phyloP scores from a whole-genome alignment of 2,113 vertebrate species.

The Tachuris rubrigastra region DNA sequence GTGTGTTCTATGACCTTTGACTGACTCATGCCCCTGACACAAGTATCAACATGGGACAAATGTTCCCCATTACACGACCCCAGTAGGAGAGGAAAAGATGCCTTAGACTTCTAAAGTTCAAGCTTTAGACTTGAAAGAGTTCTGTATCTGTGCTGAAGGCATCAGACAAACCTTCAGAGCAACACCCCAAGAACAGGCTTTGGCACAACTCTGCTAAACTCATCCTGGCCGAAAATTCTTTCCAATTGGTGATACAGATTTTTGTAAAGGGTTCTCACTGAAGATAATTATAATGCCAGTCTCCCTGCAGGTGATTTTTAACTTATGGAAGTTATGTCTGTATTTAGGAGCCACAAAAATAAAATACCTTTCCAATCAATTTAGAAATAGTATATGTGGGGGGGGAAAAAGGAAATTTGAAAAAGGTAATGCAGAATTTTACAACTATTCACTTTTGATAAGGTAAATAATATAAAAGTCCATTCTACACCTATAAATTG shows the following conservation, averaged over 20 bases:
- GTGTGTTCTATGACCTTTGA: background rate
- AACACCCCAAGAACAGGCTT: background rate
- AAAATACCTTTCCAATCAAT: background rate
- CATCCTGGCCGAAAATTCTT: background rate
- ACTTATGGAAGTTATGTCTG: background rate
- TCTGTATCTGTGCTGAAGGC: background rate
- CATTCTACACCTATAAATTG: background rate
- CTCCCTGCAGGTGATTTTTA: background rate
- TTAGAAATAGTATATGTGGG: background rate
- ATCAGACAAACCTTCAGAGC: background rate
- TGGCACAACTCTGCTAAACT: background rate
- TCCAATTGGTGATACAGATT: background rate
- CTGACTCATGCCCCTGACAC: background rate
- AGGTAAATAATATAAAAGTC: background rate
- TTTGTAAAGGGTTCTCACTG: background rate
- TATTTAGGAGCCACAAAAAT: background rate
- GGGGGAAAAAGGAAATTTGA: background rate
- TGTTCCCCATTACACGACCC: too few species aligned
- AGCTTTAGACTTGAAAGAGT: background rate
- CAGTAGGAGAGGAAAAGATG: background rate
- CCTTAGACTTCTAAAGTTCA: background rate
- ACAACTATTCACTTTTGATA: background rate
- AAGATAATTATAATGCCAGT: background rate
- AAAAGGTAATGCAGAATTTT: background rate
- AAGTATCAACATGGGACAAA: rapidly evolving